Percentiles rank a stretch among this genome's conserved stretches.
These are phyloP conservation scores for Agelas oroides DNA, from an alignment of 37 sponge, comb jelly and placozoan genomes.

Conservation along the genomic window DNA sequence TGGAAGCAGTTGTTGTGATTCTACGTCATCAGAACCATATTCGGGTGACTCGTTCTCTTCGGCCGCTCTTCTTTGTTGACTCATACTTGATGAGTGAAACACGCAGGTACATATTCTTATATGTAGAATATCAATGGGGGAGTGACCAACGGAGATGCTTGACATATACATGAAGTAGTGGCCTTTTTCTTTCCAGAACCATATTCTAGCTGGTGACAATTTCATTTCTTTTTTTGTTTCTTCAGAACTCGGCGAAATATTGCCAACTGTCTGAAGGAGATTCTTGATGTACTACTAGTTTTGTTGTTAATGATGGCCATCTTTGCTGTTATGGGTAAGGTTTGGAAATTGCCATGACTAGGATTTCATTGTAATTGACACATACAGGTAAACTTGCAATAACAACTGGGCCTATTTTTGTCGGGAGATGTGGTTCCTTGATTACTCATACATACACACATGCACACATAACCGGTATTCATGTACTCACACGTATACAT, in stretches of 20 bases:
- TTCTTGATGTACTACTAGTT: conserved; percentile 73
- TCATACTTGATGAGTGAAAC: conserved; percentile 57
- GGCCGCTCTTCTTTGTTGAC: conserved; percentile 68
- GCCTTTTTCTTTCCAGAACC: neutral
- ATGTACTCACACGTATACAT: neutral
- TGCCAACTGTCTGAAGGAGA: conserved; percentile 53
- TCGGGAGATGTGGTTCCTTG: too few species aligned
- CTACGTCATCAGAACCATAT: conserved; percentile 34
- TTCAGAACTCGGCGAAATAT: conserved; percentile 68
- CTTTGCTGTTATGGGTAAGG: conserved; percentile 67
- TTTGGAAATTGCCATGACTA: too few species aligned
- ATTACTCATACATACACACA: too few species aligned
- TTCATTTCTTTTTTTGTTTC: too few species aligned
- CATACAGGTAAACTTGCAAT: too few species aligned
- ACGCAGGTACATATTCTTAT: conserved; percentile 49
- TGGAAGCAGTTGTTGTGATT: conserved; percentile 54
- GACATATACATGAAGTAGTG: too few species aligned
- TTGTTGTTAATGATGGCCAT: conserved; percentile 59
- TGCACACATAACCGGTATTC: neutral
- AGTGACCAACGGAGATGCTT: too few species aligned
- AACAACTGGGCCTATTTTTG: too few species aligned
- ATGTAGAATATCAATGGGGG: too few species aligned
- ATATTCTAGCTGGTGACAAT: too few species aligned
- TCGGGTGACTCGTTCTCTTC: conserved; percentile 51
- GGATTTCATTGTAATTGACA: too few species aligned